Evolutionary conservation across 2,113 vertebrate genomes (phyloP).

Genomic region (Laticauda colubrina): DNA sequence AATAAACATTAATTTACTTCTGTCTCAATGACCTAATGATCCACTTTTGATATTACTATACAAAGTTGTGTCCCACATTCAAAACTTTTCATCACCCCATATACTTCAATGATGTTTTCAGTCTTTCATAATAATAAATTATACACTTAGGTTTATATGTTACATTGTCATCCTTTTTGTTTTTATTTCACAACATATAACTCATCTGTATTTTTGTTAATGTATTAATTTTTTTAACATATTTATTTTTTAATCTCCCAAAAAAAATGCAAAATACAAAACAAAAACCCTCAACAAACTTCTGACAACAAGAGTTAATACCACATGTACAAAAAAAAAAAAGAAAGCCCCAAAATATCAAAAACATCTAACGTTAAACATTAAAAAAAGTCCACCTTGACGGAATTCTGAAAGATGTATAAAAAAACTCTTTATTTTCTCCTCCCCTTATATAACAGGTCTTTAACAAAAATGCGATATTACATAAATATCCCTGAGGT

Average conservation of each 20-base stretch:
- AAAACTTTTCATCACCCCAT: too few relatives aligned
- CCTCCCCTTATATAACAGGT: too few relatives aligned
- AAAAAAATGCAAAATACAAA: neutral
- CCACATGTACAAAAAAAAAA: too few relatives aligned
- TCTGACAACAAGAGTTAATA: too few relatives aligned
- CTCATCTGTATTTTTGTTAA: neutral
- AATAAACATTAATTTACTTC: neutral
- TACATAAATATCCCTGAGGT: too few relatives aligned
- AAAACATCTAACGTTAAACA: neutral
- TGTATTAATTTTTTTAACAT: neutral
- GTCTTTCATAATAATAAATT: neutral
- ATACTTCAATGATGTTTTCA: too few relatives aligned
- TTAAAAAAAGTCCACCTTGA: neutral
- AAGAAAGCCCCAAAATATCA: neutral
- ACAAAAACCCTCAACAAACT: too few relatives aligned
- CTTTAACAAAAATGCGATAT: too few relatives aligned
- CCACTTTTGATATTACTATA: too few relatives aligned
- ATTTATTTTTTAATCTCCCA: neutral
- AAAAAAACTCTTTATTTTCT: too few relatives aligned
- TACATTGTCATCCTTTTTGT: neutral
- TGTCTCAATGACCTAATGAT: neutral
- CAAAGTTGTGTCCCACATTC: too few relatives aligned
- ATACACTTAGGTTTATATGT: neutral
- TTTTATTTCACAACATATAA: neutral
- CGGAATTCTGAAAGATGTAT: too few relatives aligned